phyloP scores from a whole-genome alignment of 1,140 invertebrate genomes.

The Scaptodrosophila lebanonensis region DNA sequence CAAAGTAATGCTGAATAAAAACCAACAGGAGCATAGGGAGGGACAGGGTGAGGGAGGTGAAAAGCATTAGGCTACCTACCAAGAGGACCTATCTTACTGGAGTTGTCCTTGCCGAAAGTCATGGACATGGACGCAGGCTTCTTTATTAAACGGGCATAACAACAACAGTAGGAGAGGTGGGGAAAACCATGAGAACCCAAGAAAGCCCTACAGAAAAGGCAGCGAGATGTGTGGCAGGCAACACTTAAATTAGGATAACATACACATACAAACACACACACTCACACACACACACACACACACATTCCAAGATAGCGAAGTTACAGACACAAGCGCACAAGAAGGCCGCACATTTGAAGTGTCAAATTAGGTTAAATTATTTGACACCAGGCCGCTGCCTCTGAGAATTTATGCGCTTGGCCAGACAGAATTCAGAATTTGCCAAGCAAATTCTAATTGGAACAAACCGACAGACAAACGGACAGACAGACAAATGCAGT shows the following conservation, averaged over 20 bases:
- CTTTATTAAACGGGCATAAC: slow-evolving; percentile 67
- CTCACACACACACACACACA: neutral
- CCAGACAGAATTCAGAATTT: slow-evolving; percentile 15
- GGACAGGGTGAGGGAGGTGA: too few relatives aligned
- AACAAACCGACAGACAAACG: slow-evolving; percentile 1
- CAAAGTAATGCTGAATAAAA: neutral
- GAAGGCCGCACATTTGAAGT: slow-evolving; percentile 60
- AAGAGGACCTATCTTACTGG: too few relatives aligned
- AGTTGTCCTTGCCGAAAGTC: slow-evolving; percentile 38
- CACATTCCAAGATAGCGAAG: neutral
- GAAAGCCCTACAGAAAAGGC: slow-evolving; percentile 52
- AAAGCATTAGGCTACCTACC: too few relatives aligned
- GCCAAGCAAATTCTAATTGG: slow-evolving; percentile 60
- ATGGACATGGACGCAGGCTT: slow-evolving; percentile 12
- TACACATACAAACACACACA: slow-evolving; percentile 21
- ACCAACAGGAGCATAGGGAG: slow-evolving; percentile 46
- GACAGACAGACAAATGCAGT: too few relatives aligned
- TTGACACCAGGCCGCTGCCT: slow-evolving; percentile 55
- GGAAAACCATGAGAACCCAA: too few relatives aligned
- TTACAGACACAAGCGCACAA: neutral
- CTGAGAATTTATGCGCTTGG: slow-evolving; percentile 54
- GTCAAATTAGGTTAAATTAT: slow-evolving; percentile 77
- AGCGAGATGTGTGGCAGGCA: slow-evolving; percentile 45
- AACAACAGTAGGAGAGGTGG: slow-evolving; percentile 5
- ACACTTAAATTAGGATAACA: slow-evolving; percentile 69